A percentile compares a stretch with the other conserved stretches of the same genome.
Evolutionary conservation across 2,888 invertebrate genomes (phyloP).

Genomic region (Drosophila subquinaria): DNA sequence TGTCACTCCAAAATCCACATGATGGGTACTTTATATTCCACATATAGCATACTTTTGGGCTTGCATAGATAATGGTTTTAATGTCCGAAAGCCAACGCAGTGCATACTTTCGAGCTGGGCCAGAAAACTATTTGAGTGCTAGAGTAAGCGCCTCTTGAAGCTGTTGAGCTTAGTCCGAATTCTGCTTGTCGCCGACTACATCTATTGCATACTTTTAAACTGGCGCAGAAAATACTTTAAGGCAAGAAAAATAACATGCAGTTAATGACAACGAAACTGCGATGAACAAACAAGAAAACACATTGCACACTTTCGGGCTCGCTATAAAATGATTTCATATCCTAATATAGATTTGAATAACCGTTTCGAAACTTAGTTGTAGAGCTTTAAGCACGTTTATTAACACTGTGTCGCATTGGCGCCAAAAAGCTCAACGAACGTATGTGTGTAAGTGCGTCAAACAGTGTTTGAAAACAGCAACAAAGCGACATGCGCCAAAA

Average conservation of each 20-base stretch:
- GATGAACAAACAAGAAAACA: neutral
- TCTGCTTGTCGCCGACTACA: too few species aligned
- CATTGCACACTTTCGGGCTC: slow-evolving; percentile 6
- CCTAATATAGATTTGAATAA: neutral
- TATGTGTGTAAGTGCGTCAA: neutral
- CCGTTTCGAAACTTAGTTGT: slow-evolving; percentile 10
- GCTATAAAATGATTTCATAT: too few species aligned
- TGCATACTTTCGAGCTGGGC: neutral
- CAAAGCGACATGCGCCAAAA: slow-evolving; percentile 55
- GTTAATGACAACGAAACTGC: too few species aligned
- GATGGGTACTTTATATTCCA: too few species aligned
- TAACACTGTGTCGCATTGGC: slow-evolving; percentile 41
- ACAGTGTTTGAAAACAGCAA: slow-evolving; percentile 51
- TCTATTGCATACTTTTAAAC: slow-evolving; percentile 12
- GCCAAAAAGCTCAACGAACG: slow-evolving; percentile 53
- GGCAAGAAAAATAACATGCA: too few species aligned
- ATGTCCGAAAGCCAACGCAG: neutral
- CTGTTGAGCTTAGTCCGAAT: too few species aligned
- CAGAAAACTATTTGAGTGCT: too few species aligned
- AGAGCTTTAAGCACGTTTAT: slow-evolving; percentile 29
- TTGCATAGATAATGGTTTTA: neutral
- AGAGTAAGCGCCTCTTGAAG: too few species aligned
- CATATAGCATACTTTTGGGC: neutral
- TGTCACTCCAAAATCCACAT: neutral
- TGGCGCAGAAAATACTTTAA: neutral